Percentiles rank a stretch among this genome's conserved stretches.
phyloP scores from a whole-genome alignment of 1,140 invertebrate species.

The Papilio machaon region DNA sequence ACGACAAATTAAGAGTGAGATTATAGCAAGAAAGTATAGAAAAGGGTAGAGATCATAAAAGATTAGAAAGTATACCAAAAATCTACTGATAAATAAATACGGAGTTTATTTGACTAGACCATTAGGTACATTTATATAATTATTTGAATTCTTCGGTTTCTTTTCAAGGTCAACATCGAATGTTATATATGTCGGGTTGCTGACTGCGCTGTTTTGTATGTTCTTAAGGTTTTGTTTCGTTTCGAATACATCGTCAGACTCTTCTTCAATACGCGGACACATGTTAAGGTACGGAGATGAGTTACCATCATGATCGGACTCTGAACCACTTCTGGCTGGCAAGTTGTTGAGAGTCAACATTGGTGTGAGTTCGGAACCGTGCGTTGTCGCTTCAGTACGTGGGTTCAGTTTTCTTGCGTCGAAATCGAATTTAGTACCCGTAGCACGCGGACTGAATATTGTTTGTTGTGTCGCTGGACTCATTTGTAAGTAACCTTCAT shows the following conservation, averaged over 20 bases:
- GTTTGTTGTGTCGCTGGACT: constrained; percentile 63
- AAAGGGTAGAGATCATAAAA: constrained; percentile 33
- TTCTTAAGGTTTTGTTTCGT: constrained; percentile 84
- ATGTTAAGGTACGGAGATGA: constrained; percentile 65
- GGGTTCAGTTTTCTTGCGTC: constrained; percentile 63
- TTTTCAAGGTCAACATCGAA: constrained; percentile 64
- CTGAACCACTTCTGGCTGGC: constrained; percentile 68
- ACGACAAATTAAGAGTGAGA: constrained; percentile 12
- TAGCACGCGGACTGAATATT: constrained; percentile 70
- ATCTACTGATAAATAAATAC: constrained; percentile 13
- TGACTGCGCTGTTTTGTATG: constrained; percentile 81
- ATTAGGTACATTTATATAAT: constrained; percentile 71
- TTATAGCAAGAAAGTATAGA: constrained; percentile 12
- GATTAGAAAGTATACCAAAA: constrained; percentile 10
- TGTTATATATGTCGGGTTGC: constrained; percentile 74
- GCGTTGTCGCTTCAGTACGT: constrained; percentile 68
- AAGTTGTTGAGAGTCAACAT: constrained; percentile 82
- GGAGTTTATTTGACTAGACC: constrained; percentile 74
- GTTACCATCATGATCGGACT: constrained; percentile 73
- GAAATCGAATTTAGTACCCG: constrained; percentile 72
- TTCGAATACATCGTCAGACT: constrained; percentile 78
- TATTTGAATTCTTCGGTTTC: constrained; percentile 68
- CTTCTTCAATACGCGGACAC: constrained; percentile 65
- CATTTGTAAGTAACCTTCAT: constrained; percentile 79
- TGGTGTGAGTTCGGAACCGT: constrained; percentile 81